Percentiles rank a stretch among this genome's conserved stretches.
phyloP scores from a whole-genome alignment of 1,140 invertebrate species.

The Microplitis mediator region DNA sequence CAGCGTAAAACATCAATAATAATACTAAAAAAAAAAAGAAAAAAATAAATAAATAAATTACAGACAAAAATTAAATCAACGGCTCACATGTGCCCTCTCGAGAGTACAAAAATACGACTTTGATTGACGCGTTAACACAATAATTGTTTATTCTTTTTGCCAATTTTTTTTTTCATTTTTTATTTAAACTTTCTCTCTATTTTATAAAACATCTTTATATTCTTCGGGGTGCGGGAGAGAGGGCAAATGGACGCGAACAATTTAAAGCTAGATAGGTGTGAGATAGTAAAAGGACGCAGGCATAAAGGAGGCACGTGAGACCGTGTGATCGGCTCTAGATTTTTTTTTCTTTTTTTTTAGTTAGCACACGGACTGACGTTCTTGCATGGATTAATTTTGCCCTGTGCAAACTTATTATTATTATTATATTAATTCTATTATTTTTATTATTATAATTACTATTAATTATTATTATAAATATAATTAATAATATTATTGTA shows the following conservation, averaged over 20 bases:
- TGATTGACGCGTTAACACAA: not conserved
- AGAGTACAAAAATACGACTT: not conserved
- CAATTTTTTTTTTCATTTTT: not conserved
- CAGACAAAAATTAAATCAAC: slow-evolving; percentile 7
- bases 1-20: not conserved
- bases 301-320: not conserved
- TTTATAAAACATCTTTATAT: too few species aligned
- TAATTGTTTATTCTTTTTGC: not conserved
- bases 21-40: slow-evolving; percentile 11
- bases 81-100: not conserved
- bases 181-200: too few species aligned
- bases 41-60: slow-evolving; percentile 1
- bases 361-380: slow-evolving; percentile 41
- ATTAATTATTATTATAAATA: not conserved
- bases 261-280: not conserved
- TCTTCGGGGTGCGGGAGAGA: slow-evolving; percentile 15
- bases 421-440: slow-evolving; percentile 37
- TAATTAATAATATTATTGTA: not conserved
- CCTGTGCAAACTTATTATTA: slow-evolving; percentile 53
- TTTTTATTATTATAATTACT: slow-evolving; percentile 31
- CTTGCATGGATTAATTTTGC: slow-evolving; percentile 53
- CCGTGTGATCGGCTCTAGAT: not conserved
- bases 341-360: slow-evolving; percentile 5
- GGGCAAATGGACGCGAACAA: slow-evolving; percentile 25
- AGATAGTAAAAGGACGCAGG: not conserved